phyloP scores from a whole-genome alignment of 2,113 vertebrate genomes.

The Macroglossus sobrinus region DNA sequence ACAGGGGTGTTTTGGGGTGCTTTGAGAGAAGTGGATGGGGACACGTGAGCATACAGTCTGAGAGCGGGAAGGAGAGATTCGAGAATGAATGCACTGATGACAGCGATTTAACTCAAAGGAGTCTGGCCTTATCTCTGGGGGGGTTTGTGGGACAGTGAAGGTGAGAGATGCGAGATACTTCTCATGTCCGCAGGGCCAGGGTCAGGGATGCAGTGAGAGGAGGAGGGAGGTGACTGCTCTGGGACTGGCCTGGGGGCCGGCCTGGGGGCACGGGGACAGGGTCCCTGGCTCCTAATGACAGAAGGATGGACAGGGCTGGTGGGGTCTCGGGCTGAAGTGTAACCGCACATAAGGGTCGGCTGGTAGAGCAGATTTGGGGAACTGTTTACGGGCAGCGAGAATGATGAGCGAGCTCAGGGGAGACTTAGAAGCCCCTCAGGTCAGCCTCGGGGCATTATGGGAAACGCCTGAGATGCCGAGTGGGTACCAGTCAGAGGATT shows the following conservation, averaged over 20 bases:
- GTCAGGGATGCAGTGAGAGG: background rate
- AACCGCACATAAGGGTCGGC: background rate
- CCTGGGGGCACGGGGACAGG: background rate
- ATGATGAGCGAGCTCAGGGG: background rate
- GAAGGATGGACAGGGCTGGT: rapidly evolving
- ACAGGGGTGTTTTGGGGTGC: background rate
- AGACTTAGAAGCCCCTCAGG: background rate
- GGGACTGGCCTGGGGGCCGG: background rate
- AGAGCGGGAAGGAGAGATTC: background rate
- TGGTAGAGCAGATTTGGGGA: background rate
- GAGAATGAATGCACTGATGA: background rate
- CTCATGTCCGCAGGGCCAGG: too few species aligned
- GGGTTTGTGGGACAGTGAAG: background rate
- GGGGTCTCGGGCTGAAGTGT: background rate
- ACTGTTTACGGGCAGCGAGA: background rate
- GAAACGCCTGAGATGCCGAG: background rate
- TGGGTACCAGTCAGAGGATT: background rate
- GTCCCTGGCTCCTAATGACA: background rate
- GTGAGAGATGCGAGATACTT: background rate
- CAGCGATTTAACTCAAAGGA: background rate
- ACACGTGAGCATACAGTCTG: background rate
- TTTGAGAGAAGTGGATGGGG: background rate
- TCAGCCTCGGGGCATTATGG: background rate
- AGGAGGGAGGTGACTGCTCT: background rate
- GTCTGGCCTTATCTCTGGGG: background rate